Evolutionary conservation across 2,113 vertebrate species (phyloP).

Genomic region (Phalacrocorax pelagicus): DNA sequence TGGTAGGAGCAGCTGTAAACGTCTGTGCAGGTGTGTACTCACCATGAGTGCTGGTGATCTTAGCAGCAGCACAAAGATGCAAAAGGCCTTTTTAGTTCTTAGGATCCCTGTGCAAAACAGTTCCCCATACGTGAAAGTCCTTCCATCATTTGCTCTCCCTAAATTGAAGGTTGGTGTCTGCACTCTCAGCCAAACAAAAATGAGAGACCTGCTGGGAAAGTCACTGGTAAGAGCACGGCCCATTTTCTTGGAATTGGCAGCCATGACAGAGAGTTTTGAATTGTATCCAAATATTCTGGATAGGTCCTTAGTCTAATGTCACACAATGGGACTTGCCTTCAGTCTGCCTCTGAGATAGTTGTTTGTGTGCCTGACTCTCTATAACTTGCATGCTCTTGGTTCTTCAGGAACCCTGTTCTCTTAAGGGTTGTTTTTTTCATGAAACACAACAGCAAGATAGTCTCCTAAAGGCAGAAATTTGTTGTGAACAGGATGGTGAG

Average conservation of each 20-base stretch:
- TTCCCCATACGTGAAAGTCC: neutral
- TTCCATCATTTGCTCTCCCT: neutral
- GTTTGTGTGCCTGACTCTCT: neutral
- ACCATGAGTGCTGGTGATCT: neutral
- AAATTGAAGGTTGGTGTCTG: neutral
- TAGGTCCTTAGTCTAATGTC: neutral
- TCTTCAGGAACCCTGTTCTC: neutral
- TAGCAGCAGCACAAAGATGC: neutral
- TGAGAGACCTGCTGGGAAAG: neutral
- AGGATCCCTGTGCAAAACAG: neutral
- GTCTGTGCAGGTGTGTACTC: neutral
- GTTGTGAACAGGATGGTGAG: fast-evolving
- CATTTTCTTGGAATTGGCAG: neutral
- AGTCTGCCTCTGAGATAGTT: neutral
- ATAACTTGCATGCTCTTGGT: neutral
- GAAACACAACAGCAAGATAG: neutral
- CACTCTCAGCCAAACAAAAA: neutral
- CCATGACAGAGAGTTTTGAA: neutral
- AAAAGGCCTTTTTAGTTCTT: neutral
- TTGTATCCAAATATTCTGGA: neutral
- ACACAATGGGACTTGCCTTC: neutral
- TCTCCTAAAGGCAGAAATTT: neutral
- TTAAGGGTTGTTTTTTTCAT: neutral
- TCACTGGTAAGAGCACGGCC: neutral
- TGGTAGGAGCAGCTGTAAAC: neutral